Evolutionary conservation across 1,140 invertebrate genomes (phyloP).

Genomic region (Macrobrachium rosenbergii): DNA sequence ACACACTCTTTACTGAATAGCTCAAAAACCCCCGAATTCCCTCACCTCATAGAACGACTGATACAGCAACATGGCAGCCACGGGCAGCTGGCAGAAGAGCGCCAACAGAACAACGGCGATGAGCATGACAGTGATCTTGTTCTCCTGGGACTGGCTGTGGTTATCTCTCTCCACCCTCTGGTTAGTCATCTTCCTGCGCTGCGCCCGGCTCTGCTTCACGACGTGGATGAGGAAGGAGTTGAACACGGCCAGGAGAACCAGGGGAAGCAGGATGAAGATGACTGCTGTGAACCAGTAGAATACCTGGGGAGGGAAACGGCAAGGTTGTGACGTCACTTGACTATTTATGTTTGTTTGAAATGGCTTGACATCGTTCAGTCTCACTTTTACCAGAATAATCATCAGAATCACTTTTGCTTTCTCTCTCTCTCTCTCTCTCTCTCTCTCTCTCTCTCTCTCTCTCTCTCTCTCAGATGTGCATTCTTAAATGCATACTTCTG

Average conservation of each 20-base stretch:
- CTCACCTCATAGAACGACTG: slow-evolving; percentile 71
- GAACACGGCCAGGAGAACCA: slow-evolving; percentile 79
- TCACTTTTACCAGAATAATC: neutral
- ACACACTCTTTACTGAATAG: neutral
- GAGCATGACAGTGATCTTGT: slow-evolving; percentile 81
- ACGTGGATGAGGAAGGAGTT: slow-evolving; percentile 80
- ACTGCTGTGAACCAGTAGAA: slow-evolving; percentile 80
- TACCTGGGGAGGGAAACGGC: slow-evolving; percentile 68
- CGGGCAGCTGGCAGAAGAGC: slow-evolving; percentile 80
- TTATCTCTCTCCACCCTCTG: slow-evolving; percentile 57
- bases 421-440: slow-evolving; percentile 1
- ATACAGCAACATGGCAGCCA: slow-evolving; percentile 75
- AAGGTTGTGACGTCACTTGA: too few species aligned
- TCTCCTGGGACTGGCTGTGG: slow-evolving; percentile 74
- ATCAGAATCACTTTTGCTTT: neutral
- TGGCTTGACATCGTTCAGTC: too few species aligned
- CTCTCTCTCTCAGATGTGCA: slow-evolving; percentile 5
- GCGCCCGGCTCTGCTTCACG: slow-evolving; percentile 75
- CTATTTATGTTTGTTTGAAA: too few species aligned
- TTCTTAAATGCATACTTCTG: neutral
- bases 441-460: slow-evolving; percentile 33
- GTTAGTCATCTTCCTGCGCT: slow-evolving; percentile 74
- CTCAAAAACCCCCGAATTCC: neutral
- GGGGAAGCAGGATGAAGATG: slow-evolving; percentile 78
- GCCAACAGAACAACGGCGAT: slow-evolving; percentile 83